These are phyloP conservation scores for Anas platyrhynchos DNA, from an alignment of 2,113 vertebrate species.

Conservation along the genomic window DNA sequence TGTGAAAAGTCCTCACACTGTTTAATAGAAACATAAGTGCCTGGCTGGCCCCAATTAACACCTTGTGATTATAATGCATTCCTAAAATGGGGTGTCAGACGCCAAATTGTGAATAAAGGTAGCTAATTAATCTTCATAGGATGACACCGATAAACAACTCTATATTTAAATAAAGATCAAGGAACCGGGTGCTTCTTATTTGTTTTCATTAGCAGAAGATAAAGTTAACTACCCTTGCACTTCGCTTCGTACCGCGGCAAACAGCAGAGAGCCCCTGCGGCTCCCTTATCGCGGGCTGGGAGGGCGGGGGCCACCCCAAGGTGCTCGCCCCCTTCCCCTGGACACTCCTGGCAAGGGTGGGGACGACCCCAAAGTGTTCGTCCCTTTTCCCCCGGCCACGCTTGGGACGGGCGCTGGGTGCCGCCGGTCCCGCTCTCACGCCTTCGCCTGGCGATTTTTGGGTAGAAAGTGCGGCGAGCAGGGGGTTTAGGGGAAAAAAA, in stretches of 20 bases:
- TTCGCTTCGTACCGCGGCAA: neutral
- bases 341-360: fast-evolving
- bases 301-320: neutral
- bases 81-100: conserved; percentile 86
- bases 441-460: neutral
- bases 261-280: neutral
- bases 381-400: neutral
- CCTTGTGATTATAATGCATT: conserved; percentile 94
- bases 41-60: conserved; percentile 99
- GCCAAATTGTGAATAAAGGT: conserved; percentile 83
- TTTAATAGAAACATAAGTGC: conserved; percentile 93
- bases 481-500: fast-evolving
- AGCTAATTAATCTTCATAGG: conserved; percentile 87
- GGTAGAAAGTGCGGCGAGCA: neutral
- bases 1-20: conserved; percentile 85
- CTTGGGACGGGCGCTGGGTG: no score
- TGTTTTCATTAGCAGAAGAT: conserved; percentile 74
- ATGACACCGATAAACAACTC: conserved; percentile 87
- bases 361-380: fast-evolving
- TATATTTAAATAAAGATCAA: conserved; percentile 82
- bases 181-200: conserved; percentile 52
- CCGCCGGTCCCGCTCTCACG: no score
- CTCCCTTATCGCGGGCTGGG: neutral
- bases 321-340: neutral
- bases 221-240: conserved; percentile 63